Evolutionary conservation across 2,888 invertebrate genomes (phyloP), one percentile per base, ranked within the genome.

Genomic region (Autographa gamma): DNA sequence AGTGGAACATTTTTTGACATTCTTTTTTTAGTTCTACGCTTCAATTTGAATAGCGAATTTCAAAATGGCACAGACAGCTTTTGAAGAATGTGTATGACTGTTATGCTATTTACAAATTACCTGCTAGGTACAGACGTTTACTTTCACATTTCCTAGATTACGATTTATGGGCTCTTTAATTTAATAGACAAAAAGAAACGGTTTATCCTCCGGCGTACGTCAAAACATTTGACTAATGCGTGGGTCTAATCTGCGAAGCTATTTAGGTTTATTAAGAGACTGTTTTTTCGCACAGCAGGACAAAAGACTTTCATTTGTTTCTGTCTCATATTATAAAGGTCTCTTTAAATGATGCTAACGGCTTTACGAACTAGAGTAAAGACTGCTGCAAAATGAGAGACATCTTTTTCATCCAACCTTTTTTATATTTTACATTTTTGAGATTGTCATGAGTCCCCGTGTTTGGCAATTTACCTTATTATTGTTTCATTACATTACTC

Each of bases 141-240:
- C 80, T 79, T 75, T 76, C 76, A 76, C 64, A 58, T 31, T 31
- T 56, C 48, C 32, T 48, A 59, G 9, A 59, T 31, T 31, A 59
- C 59, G 59, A 59, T 59, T 31, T 32, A 59, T 32, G 32, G n/a
- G 32, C 32, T 31, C 16, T 59, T 32, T n/a, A 32, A 31, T 59
- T 16, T 32, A 32, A 58, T 31, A 31, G 14, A 31, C 31, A 16
- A n/a, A 59, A 58, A 59, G 31, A 59, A 25, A 31, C 32, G 16
- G 59, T 59, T 31, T 59, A 32, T 32, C 59, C 32, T 59, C 31
- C 32, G 32, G 59, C 54, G 54, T 19, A 19, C 19, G 19, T 56
- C 54, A 56, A 18, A 56, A 56, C 54, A 56, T 56, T 56, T 56
- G 54, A 56, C 54, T 56, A 56, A 56, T 56, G 54, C 25, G 11